These are phyloP conservation scores for Sitophilus oryzae DNA, from an alignment of 1,140 invertebrate genomes.

Conservation along the genomic window DNA sequence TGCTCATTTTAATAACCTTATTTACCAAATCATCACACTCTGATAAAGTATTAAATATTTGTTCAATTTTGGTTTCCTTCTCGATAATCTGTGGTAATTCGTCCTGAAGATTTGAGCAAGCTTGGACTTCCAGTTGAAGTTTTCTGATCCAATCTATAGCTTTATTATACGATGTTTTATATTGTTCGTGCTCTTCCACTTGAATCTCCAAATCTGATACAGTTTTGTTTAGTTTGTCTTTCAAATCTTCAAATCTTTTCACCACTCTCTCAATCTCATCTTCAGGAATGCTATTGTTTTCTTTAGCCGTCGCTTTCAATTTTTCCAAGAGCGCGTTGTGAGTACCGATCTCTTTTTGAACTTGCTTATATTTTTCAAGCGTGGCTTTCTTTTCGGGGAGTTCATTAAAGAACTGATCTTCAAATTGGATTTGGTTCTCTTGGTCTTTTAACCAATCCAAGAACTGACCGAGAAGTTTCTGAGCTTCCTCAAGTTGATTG, in stretches of 20 bases:
- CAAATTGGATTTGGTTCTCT: constrained; percentile 70
- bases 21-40: constrained; percentile 68
- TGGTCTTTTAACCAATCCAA: constrained; percentile 82
- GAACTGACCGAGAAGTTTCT: constrained; percentile 71
- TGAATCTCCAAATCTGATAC: constrained; percentile 67
- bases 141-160: constrained; percentile 84
- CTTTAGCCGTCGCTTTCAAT: constrained; percentile 58
- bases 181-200: constrained; percentile 81
- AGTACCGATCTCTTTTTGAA: constrained; percentile 69
- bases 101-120: constrained; percentile 76
- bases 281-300: constrained; percentile 59
- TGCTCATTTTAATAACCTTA: constrained; percentile 68
- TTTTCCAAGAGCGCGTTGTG: constrained; percentile 71
- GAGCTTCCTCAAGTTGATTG: constrained; percentile 75
- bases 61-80: constrained; percentile 65
- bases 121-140: constrained; percentile 75
- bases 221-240: constrained; percentile 56
- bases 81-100: constrained; percentile 69
- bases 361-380: constrained; percentile 73
- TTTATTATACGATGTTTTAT: constrained; percentile 72
- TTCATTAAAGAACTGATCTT: constrained; percentile 70
- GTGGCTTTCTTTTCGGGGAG: constrained; percentile 84
- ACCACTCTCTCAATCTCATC: constrained; percentile 65
- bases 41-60: constrained; percentile 59
- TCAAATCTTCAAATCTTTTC: constrained; percentile 64